Conservation (phyloP, 1,140 invertebrate species). For the Drosophila pectinifera region DNA sequence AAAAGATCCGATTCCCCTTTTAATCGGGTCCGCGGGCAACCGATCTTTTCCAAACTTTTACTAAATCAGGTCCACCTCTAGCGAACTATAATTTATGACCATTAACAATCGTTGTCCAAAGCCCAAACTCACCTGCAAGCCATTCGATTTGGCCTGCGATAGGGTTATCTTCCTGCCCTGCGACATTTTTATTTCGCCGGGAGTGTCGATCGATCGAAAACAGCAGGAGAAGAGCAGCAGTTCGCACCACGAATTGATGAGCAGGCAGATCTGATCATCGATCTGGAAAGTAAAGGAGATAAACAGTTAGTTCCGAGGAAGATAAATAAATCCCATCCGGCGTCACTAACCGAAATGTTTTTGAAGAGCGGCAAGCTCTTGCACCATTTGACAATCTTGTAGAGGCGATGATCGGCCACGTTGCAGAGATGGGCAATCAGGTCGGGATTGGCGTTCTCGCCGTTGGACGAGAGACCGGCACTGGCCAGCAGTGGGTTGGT, state of each 20-base stretch:
- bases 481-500: conserved; percentile 88
- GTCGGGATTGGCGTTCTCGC: conserved; percentile 91
- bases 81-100: too few relatives aligned
- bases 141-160: conserved; percentile 86
- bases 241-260: conserved; percentile 99
- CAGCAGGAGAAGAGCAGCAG: conserved; percentile 96
- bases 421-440: conserved; percentile 95
- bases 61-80: too few relatives aligned
- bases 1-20: too few relatives aligned
- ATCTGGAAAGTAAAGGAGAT: conserved; percentile 87
- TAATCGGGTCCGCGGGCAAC: too few relatives aligned
- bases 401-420: conserved; percentile 97
- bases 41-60: too few relatives aligned
- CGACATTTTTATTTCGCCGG: conserved; percentile 93
- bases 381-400: conserved; percentile 99
- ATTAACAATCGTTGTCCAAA: not conserved
- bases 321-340: conserved; percentile 60
- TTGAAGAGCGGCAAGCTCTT: conserved; percentile 98
- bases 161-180: conserved; percentile 91
- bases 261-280: conserved; percentile 97
- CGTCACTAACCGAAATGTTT: conserved; percentile 91
- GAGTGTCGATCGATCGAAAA: conserved; percentile 94
- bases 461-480: conserved; percentile 87
- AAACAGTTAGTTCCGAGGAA: not conserved
- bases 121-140: conserved; percentile 82